A percentile compares a stretch with the other conserved stretches of the same genome.
phyloP scores from a whole-genome alignment of 2,888 invertebrate genomes.

The Tridacna gigas region DNA sequence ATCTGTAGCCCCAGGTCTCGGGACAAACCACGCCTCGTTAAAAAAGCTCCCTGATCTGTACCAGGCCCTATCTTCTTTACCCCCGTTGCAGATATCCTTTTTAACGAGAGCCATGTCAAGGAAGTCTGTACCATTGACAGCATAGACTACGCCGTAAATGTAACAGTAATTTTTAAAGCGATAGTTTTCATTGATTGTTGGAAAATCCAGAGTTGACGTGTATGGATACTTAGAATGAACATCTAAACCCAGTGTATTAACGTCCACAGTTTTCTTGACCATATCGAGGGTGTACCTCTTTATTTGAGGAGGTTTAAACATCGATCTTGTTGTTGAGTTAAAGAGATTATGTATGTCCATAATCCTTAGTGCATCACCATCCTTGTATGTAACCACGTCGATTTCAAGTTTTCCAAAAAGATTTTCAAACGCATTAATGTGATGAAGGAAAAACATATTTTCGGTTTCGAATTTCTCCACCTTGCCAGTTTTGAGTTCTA shows the following conservation, averaged over 20 bases:
- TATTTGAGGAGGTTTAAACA: conserved; percentile 42
- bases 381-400: conserved; percentile 72
- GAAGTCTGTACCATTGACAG: conserved; percentile 67
- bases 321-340: conserved; percentile 67
- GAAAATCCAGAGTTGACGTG: conserved; percentile 74
- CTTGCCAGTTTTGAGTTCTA: conserved; percentile 71
- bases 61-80: conserved; percentile 68
- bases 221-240: conserved; percentile 50
- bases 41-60: conserved; percentile 67
- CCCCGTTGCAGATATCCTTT: conserved; percentile 74
- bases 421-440: conserved; percentile 78
- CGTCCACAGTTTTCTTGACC: conserved; percentile 10
- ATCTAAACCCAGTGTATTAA: not conserved
- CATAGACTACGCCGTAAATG: conserved; percentile 75
- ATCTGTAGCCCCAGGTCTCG: conserved; percentile 62
- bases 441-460: conserved; percentile 76
- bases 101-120: conserved; percentile 76
- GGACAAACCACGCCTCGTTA: conserved; percentile 78
- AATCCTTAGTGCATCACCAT: conserved; percentile 66
- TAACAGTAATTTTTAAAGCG: conserved; percentile 75
- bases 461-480: conserved; percentile 64
- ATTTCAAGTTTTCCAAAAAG: conserved; percentile 64
- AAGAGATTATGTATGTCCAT: conserved; percentile 66
- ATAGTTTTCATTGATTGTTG: conserved; percentile 78
- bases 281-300: conserved; percentile 46